These are phyloP conservation scores for Sarcoramphus papa DNA, from an alignment of 2,797 vertebrate genomes.

Conservation along the genomic window DNA sequence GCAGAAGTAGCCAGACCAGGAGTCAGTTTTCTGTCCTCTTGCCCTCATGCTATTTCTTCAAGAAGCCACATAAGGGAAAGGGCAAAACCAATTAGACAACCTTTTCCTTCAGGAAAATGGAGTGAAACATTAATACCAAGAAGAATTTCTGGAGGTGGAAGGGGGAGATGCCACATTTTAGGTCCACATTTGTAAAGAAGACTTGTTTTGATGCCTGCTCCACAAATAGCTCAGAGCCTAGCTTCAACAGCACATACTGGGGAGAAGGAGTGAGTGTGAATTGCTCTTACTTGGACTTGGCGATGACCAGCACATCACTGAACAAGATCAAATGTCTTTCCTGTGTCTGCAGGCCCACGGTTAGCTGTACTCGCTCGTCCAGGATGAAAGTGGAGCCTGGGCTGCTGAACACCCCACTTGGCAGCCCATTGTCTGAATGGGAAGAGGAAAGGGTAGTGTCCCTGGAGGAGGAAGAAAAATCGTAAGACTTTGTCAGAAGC, in stretches of 20 bases:
- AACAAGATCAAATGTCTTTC: slow-evolving; percentile 86
- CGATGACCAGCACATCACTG: slow-evolving; percentile 80
- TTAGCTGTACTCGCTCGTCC: slow-evolving; percentile 81
- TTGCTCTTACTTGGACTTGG: slow-evolving; percentile 83
- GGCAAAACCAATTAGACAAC: not conserved
- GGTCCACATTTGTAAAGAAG: not conserved
- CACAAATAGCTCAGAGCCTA: not conserved
- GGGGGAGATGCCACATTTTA: not conserved
- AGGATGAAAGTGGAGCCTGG: slow-evolving; percentile 72
- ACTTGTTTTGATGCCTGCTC: not conserved
- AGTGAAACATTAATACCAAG: not conserved
- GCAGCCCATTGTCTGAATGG: slow-evolving; percentile 59
- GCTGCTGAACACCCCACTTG: slow-evolving; percentile 58
- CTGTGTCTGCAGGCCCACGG: slow-evolving; percentile 83
- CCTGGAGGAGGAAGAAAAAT: slow-evolving; percentile 34
- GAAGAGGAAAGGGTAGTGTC: slow-evolving; percentile 50
- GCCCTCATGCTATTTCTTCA: not conserved
- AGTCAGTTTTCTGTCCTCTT: not conserved
- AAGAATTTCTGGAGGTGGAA: not conserved
- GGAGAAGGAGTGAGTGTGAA: not conserved
- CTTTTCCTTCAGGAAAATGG: not conserved
- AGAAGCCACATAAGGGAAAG: not conserved
- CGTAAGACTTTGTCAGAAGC: not conserved
- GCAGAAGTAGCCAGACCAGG: not conserved
- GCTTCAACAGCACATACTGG: not conserved